A percentile compares a stretch with the other conserved stretches of the same genome.
phyloP scores from a whole-genome alignment of 2,113 vertebrate genomes.

The Brevimyrus niger region DNA sequence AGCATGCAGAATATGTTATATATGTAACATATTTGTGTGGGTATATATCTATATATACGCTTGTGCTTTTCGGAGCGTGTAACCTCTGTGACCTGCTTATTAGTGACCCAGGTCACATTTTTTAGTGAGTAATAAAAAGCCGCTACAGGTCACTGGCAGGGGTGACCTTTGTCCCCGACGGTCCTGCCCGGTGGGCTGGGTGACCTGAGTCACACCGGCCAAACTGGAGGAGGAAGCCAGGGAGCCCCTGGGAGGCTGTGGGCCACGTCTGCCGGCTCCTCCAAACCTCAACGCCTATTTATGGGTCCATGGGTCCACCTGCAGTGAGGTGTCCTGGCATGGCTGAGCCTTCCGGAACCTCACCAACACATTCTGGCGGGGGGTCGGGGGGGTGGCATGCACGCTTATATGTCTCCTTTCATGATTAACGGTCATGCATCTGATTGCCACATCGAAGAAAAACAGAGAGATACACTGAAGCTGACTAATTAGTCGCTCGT shows the following conservation, averaged over 20 bases:
- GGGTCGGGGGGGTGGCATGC: no score
- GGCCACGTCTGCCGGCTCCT: neutral
- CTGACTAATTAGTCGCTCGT: neutral
- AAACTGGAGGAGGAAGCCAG: neutral
- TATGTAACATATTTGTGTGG: neutral
- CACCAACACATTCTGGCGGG: neutral
- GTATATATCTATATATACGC: neutral
- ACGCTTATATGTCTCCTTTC: neutral
- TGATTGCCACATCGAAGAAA: neutral
- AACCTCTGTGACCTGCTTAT: slow-evolving; percentile 16
- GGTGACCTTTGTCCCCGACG: slow-evolving; percentile 26
- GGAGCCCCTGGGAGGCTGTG: neutral
- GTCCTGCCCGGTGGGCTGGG: slow-evolving; percentile 16
- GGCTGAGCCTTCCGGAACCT: neutral
- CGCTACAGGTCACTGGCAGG: slow-evolving; percentile 14
- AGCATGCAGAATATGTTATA: neutral
- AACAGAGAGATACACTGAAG: neutral
- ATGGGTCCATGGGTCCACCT: neutral
- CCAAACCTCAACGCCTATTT: neutral
- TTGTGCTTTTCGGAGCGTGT: neutral
- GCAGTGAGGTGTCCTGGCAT: neutral
- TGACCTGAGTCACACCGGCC: neutral
- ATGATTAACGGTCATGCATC: neutral
- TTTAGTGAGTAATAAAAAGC: slow-evolving; percentile 15
- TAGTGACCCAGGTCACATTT: slow-evolving; percentile 27